Base-by-base conservation (phyloP, 2,888 invertebrate genomes). In the Augiades crinisus region DNA sequence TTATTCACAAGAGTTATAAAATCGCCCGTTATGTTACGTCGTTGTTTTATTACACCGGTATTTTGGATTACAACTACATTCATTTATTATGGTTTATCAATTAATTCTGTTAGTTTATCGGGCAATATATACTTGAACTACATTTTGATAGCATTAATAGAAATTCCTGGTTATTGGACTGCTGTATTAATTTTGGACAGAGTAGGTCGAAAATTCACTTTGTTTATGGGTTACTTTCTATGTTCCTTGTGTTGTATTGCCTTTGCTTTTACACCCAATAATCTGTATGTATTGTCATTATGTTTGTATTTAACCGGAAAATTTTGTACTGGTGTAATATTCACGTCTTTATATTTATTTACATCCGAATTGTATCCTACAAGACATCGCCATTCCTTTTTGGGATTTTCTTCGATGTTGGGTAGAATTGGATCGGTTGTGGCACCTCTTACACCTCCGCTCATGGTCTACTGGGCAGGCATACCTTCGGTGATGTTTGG, bases 51-150 rank as follows among this genome's bases (percentile, higher is more conserved):
- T 31, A 94, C 94, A 53, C 94, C 94, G n/a, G 87, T 95, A 55
- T 93, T 94, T 75, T 95, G 95, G 95, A 92, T 95, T 38, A 93
- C 95, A 1, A 94, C 94, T 60, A 93, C 94, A 0, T 93, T 96
- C 58, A 92, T 95, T 41, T 96, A 95, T 73, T 96, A 95, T 64
- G 96, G 96, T 0, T 78, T 96, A 52, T 94, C 94, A 8, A 86
- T 96, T 45, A 95, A 95, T 77, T 93, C 95, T 0, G 94, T 95
- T 3, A 90, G 92, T 36, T 81, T 96, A 55, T 91, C 93, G 34
- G 95, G 95, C 3, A 92, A 95, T 73, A 93, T 93, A 71, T 95
- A 95, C 72, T 67, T 94, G 6, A 96, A 95, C 76, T 96, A 95
- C 67, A 92, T 95, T 40, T 77, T 92, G 19, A 91, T 91, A 5